Evolutionary conservation across 2,797 vertebrate genomes (phyloP).

Genomic region (Rhabdomys pumilio): DNA sequence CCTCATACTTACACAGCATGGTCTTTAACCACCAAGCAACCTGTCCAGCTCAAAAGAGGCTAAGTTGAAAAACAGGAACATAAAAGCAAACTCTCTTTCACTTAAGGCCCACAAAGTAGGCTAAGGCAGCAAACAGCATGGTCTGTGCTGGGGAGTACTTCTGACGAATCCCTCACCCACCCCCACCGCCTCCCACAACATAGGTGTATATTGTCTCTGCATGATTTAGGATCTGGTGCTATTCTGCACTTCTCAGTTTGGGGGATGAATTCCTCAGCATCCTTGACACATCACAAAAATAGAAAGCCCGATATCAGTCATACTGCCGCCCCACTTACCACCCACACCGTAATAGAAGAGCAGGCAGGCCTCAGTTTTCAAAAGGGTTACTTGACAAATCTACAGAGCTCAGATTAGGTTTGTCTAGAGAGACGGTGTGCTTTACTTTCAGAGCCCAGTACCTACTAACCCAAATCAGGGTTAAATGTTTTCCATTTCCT

Average conservation of each 20-base stretch:
- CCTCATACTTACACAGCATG: neutral
- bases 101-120: slow-evolving; percentile 54
- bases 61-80: neutral
- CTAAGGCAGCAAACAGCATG: slow-evolving; percentile 47
- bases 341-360: slow-evolving; percentile 76
- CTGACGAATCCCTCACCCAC: slow-evolving; percentile 71
- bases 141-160: slow-evolving; percentile 33
- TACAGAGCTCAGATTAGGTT: slow-evolving; percentile 21
- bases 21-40: neutral
- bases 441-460: slow-evolving; percentile 50
- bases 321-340: slow-evolving; percentile 72
- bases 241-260: slow-evolving; percentile 81
- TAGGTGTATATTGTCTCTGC: slow-evolving; percentile 83
- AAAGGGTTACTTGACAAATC: slow-evolving; percentile 70
- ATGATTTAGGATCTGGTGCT: slow-evolving; percentile 81
- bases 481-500: neutral
- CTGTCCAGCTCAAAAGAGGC: neutral
- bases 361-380: slow-evolving; percentile 67
- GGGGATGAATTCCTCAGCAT: slow-evolving; percentile 83
- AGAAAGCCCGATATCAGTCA: slow-evolving; percentile 83
- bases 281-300: slow-evolving; percentile 81
- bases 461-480: slow-evolving; percentile 34
- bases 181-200: slow-evolving; percentile 71
- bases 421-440: neutral
- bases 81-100: neutral